Evolutionary conservation across 1,140 invertebrate genomes (phyloP), one percentile per base, ranked within the genome.

Genomic region (Asobara japonica): DNA sequence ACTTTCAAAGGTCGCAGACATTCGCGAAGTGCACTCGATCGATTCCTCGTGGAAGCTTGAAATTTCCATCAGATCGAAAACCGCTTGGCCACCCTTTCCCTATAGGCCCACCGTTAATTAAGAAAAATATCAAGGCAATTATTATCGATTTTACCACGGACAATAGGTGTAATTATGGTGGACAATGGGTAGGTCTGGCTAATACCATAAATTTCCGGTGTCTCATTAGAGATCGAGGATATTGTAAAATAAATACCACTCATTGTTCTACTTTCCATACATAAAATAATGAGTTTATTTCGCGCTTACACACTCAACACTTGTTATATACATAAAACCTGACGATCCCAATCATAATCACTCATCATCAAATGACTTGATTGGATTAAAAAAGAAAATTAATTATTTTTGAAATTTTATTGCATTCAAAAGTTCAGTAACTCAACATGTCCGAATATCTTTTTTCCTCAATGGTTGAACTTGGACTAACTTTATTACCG

Each of bases 231-330:
- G 4, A 30, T 13, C 13, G 10, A 62, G 29, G 29, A 30, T 62
- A 30, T 62, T 30, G n/a, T 30, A 30, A 30, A 62, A 62, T 18
- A 62, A 62, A 29, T 29, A 29, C 11, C 22, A 66, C 6, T 48
- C 33, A 66, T 48, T 66, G 7, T 41, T 45, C 1, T 16, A 13
- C n/a, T 22, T 48, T 65, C 33, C 20, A 25, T 25, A 38, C 16
- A 41, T 11, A 56, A 68, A 67, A 68, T 4, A 67, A 36, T 67
- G 31, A 31, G 36, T 68, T 68, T 68, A 68, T 68, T 68, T 68
- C 16, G n/a, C 38, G 22, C 38, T 6, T 56, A 68, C 45, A 56
- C 8, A 68, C 29, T 68, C 22, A 25, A 68, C n/a, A n/a, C 66
- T 31, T 68, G 45, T 33, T 68, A 51, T 68, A 18, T 68, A 68